These are phyloP conservation scores for Macrotus californicus DNA, from an alignment of 2,113 vertebrate species.

Conservation along the genomic window DNA sequence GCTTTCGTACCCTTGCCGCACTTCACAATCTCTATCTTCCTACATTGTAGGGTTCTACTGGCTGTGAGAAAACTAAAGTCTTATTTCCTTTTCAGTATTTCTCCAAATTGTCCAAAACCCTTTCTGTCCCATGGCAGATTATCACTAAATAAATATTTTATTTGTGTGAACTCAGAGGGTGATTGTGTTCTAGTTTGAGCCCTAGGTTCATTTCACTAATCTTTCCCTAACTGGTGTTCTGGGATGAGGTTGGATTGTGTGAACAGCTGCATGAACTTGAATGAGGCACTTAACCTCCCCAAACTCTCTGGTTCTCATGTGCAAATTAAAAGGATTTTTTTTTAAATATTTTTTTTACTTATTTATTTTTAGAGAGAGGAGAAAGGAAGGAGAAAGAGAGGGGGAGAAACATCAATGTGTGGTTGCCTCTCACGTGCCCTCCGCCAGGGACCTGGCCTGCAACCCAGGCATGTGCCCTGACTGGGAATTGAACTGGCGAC, in stretches of 20 bases:
- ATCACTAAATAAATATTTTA: neutral
- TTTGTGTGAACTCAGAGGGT: neutral
- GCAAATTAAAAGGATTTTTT: neutral
- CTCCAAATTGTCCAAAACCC: neutral
- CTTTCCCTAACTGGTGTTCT: neutral
- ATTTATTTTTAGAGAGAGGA: too few species aligned
- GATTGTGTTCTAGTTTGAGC: neutral
- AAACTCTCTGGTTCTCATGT: neutral
- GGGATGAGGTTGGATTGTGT: neutral
- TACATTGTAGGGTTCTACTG: neutral
- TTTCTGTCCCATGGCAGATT: neutral
- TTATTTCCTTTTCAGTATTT: neutral
- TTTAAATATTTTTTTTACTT: too few species aligned
- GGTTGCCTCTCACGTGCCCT: too few species aligned
- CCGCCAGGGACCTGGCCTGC: too few species aligned
- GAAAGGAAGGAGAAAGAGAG: too few species aligned
- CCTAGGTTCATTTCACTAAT: neutral
- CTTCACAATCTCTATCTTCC: neutral
- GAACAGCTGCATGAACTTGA: neutral
- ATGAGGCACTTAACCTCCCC: too few species aligned
- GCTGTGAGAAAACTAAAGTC: neutral
- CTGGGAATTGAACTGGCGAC: too few species aligned
- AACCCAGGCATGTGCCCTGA: too few species aligned
- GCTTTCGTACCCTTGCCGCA: neutral
- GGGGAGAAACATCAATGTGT: too few species aligned